Evolutionary conservation across 1,140 invertebrate genomes (phyloP).

Genomic region (Aphidius ervi): DNA sequence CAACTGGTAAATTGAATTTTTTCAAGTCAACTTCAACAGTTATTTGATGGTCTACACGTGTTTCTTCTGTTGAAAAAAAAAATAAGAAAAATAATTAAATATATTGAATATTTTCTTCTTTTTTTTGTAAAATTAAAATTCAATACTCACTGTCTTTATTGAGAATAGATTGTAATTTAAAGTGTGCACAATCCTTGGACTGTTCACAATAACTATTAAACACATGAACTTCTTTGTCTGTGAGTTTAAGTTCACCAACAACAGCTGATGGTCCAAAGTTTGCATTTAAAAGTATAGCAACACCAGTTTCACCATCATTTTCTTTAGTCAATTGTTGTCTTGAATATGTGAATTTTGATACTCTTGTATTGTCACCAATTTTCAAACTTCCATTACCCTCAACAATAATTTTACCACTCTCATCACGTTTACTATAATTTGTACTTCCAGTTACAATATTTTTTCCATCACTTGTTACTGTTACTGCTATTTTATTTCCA

Average conservation of each 20-base stretch:
- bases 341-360: conserved; percentile 68
- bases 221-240: conserved; percentile 65
- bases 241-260: conserved; percentile 63
- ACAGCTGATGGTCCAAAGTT: conserved; percentile 54
- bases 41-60: conserved; percentile 53
- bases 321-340: conserved; percentile 58
- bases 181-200: conserved; percentile 70
- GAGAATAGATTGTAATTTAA: conserved; percentile 63
- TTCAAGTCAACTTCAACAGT: conserved; percentile 63
- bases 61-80: conserved; percentile 27
- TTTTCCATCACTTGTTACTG: conserved; percentile 60
- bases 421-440: conserved; percentile 65
- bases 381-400: conserved; percentile 67
- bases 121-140: conserved; percentile 8
- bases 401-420: conserved; percentile 65
- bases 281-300: conserved; percentile 52
- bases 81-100: conserved; percentile 13
- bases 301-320: conserved; percentile 60
- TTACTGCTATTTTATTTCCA: conserved; percentile 60
- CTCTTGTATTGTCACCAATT: conserved; percentile 62
- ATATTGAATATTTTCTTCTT: conserved; percentile 2
- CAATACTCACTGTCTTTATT: conserved; percentile 51
- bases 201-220: conserved; percentile 71
- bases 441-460: conserved; percentile 66
- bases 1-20: conserved; percentile 65